Conservation (phyloP, 2,888 invertebrate species). For the Platypus cylindrus region DNA sequence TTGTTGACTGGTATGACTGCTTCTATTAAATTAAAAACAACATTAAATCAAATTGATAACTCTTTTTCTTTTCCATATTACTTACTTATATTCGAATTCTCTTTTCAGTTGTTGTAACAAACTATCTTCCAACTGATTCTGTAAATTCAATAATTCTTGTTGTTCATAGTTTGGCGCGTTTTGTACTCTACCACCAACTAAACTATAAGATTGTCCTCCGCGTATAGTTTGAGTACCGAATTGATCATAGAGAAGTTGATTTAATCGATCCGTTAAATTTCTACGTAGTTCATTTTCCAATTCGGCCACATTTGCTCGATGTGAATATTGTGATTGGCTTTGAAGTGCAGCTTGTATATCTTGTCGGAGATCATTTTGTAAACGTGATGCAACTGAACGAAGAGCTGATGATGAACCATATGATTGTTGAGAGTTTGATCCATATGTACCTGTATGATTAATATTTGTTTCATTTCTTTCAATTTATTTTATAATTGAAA, state of each 20-base stretch:
- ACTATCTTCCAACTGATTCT: conserved; percentile 24
- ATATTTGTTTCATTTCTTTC: background rate
- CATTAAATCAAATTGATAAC: no score
- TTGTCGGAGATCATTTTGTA: conserved; percentile 27
- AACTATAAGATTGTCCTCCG: conserved; percentile 24
- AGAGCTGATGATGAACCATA: conserved; percentile 19
- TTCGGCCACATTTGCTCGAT: conserved; percentile 19
- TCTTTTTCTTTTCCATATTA: no score
- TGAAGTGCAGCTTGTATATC: conserved; percentile 25
- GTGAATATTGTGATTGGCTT: conserved; percentile 16
- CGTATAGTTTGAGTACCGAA: conserved; percentile 23
- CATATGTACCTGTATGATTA: conserved; percentile 6
- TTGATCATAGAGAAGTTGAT: conserved; percentile 25
- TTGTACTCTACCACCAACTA: conserved; percentile 21
- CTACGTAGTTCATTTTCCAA: conserved; percentile 28
- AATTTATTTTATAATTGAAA: background rate
- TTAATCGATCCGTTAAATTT: conserved; percentile 28
- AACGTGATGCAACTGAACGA: conserved; percentile 19
- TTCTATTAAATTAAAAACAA: no score
- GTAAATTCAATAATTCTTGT: conserved; percentile 27
- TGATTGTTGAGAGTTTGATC: conserved; percentile 4
- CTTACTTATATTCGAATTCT: conserved; percentile 15
- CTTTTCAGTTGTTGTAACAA: conserved; percentile 23
- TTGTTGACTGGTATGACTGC: conserved; percentile 6
- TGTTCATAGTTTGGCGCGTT: conserved; percentile 26